Base-by-base conservation (phyloP, 35 echinoderm and acorn worm genomes). In the Ophioderma brevispina region DNA sequence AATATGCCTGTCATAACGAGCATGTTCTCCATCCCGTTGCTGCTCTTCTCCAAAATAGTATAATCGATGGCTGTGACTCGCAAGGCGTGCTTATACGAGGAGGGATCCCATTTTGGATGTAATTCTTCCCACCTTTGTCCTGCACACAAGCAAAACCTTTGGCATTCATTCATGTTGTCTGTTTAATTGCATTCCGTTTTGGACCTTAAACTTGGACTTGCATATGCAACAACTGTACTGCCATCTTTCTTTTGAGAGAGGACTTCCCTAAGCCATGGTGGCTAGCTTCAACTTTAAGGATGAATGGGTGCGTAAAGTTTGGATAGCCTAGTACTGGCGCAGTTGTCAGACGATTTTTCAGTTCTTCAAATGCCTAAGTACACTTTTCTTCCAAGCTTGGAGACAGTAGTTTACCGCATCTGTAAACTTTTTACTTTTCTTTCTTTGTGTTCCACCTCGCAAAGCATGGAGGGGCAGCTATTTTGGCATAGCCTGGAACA, bases 381-480 rank as follows among this genome's bases (percentile, higher is more conserved):
- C 77, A 70, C 42, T 94, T 77, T 8, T 40, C 34, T 18, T 33
- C 37, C 84, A 41, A 92, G 31, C 15, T 35, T 32, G 39, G 40
- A 23, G 33, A 13, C n/a, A 81, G 39, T 64, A 31, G 77, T 2
- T 85, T 92, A 38, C 31, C 25, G 0, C 31, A 64, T 19, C 59
- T 82, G 23, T 28, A 28, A 70, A 32, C 76, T 33, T 85, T 33
- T 55, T 79, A 14, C 32, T n/a, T n/a, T n/a, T n/a, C n/a, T n/a
- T n/a, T n/a, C 0, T 31, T 83, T 38, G 39, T 42, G 39, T 25
- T 19, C 39, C 43, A 36, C 86, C 86, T 17, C 89, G 38, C 14
- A 96, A 56, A 1, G 75, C 40, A 76, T 97, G 95, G 17, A 97
- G 64, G 1, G 95, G 42, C 87, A 39, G 91, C 92, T 76, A 97